These are phyloP conservation scores for Eupeodes luniger DNA, from an alignment of 2,888 invertebrate genomes.

Conservation along the genomic window DNA sequence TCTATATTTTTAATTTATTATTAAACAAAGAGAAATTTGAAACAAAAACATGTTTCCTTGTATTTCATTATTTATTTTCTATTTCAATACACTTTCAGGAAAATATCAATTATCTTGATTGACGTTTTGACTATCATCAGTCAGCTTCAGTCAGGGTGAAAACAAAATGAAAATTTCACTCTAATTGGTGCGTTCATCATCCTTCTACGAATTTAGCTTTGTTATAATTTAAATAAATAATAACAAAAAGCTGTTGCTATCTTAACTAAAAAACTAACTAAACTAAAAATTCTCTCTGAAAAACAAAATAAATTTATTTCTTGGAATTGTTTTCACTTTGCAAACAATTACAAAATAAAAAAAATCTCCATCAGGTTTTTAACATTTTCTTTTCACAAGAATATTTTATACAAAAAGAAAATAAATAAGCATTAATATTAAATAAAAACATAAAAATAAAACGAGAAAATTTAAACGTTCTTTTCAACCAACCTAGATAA, in stretches of 20 bases:
- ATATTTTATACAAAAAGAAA: background rate
- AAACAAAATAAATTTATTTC: conserved; percentile 40
- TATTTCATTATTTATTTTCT: background rate
- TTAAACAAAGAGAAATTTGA: background rate
- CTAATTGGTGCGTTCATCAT: conserved; percentile 8
- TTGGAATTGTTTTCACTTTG: conserved; percentile 51
- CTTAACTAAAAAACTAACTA: background rate
- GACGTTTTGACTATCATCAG: background rate
- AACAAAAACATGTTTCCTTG: background rate
- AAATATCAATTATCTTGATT: conserved; percentile 35
- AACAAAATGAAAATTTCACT: background rate
- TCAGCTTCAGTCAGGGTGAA: background rate
- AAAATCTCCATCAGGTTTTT: background rate
- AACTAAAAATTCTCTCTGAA: background rate
- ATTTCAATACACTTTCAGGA: background rate
- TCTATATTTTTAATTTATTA: background rate
- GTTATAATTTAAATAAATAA: no score
- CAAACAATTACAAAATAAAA: conserved; percentile 48
- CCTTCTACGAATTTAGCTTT: no score
- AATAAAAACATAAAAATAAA: background rate
- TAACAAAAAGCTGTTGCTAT: background rate
- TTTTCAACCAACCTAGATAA: conserved; percentile 55
- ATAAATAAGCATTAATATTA: conserved; percentile 2
- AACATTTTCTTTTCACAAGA: background rate
- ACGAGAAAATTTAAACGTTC: conserved; percentile 19